phyloP scores from a whole-genome alignment of 2,888 invertebrate species.

The Odontomyia ornata region DNA sequence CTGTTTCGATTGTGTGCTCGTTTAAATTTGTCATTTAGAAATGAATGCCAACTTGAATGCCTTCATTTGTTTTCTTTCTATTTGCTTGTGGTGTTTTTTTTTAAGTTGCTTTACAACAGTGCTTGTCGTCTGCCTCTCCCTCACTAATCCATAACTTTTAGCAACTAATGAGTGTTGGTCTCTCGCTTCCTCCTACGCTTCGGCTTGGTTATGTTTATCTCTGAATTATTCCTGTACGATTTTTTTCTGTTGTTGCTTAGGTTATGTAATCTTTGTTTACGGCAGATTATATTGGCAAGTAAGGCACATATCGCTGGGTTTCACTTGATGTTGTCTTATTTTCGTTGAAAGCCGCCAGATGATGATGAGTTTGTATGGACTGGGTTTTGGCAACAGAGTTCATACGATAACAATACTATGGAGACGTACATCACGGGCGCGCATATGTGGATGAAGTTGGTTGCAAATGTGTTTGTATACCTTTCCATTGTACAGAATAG shows the following conservation, averaged over 20 bases:
- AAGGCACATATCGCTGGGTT: neutral
- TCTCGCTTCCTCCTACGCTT: neutral
- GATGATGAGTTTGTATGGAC: neutral
- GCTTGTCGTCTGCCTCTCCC: neutral
- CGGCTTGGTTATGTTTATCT: slow-evolving; percentile 20
- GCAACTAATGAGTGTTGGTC: neutral
- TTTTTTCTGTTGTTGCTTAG: slow-evolving; percentile 40
- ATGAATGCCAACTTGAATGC: slow-evolving; percentile 45
- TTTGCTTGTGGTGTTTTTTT: slow-evolving; percentile 8
- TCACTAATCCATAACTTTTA: slow-evolving; percentile 2
- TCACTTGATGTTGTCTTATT: neutral
- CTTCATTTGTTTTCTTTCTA: slow-evolving; percentile 30
- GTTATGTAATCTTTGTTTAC: slow-evolving; percentile 50
- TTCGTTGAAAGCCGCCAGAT: neutral
- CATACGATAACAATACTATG: slow-evolving; percentile 23
- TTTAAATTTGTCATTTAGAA: slow-evolving; percentile 48
- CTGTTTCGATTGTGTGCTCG: slow-evolving; percentile 14
- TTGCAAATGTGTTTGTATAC: neutral
- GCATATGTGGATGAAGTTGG: neutral
- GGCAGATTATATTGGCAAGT: slow-evolving; percentile 45
- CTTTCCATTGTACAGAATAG: neutral
- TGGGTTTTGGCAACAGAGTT: neutral
- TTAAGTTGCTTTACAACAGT: slow-evolving; percentile 19
- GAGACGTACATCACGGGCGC: neutral
- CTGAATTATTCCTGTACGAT: slow-evolving; percentile 11